Percentiles rank a stretch among this genome's conserved stretches.
Conservation (phyloP, 1,140 invertebrate genomes). For the Zaprionus camerounensis region DNA sequence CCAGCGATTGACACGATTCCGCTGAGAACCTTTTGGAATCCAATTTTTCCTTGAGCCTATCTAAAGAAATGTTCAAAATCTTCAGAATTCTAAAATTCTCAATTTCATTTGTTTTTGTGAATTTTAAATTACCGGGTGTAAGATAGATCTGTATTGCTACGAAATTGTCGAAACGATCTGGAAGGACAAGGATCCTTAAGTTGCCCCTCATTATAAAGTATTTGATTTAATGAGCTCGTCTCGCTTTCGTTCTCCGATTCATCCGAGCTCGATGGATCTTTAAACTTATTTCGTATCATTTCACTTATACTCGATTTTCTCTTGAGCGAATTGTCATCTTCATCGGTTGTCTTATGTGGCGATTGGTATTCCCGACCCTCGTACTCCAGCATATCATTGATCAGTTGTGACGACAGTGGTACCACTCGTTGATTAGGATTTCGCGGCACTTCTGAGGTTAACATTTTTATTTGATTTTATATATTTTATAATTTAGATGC, state of each 20-base stretch:
- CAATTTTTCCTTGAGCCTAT: not conserved
- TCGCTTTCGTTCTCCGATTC: not conserved
- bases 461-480: constrained; percentile 25
- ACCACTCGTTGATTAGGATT: not conserved
- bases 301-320: not conserved
- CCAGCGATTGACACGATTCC: not conserved
- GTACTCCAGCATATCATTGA: constrained; percentile 32
- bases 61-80: not conserved
- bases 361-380: constrained; percentile 26
- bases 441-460: not conserved
- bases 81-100: not conserved
- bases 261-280: not conserved
- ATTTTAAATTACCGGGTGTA: not conserved
- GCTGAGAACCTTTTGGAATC: not conserved
- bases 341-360: not conserved
- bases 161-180: not conserved
- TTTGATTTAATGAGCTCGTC: not conserved
- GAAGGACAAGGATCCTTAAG: not conserved
- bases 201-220: not conserved
- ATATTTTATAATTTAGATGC: constrained; percentile 3
- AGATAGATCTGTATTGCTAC: not conserved
- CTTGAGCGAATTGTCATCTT: not conserved
- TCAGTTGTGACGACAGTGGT: constrained; percentile 23
- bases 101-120: not conserved
- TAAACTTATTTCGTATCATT: not conserved